Conservation (phyloP, 1,140 invertebrate species). For the Aporrectodea caliginosa region DNA sequence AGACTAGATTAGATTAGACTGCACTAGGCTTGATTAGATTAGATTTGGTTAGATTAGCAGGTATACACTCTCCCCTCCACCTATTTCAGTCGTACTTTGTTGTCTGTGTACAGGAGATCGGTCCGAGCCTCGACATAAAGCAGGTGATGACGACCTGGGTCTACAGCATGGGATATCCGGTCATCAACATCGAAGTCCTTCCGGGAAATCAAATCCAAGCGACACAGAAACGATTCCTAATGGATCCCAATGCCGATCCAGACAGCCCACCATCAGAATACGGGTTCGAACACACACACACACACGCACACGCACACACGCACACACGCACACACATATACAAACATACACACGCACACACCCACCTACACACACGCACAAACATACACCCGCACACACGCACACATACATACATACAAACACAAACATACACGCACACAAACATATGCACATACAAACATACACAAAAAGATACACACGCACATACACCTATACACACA, state of each 20-base stretch:
- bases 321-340: too few relatives aligned
- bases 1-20: slow-evolving; percentile 19
- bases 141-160: slow-evolving; percentile 56
- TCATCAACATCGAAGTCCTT: slow-evolving; percentile 40
- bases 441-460: too few relatives aligned
- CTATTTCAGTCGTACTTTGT: slow-evolving; percentile 41
- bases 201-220: slow-evolving; percentile 54
- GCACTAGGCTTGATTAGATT: slow-evolving; percentile 37
- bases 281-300: too few relatives aligned
- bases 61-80: slow-evolving; percentile 25
- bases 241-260: slow-evolving; percentile 37
- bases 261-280: slow-evolving; percentile 28
- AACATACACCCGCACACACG: too few relatives aligned
- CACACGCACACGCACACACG: too few relatives aligned
- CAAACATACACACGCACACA: too few relatives aligned
- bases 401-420: too few relatives aligned
- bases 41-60: slow-evolving; percentile 12
- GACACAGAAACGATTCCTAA: slow-evolving; percentile 50
- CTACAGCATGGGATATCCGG: slow-evolving; percentile 51
- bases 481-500: too few relatives aligned
- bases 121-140: slow-evolving; percentile 35
- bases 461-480: too few relatives aligned
- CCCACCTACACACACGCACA: too few relatives aligned
- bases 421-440: too few relatives aligned
- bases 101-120: slow-evolving; percentile 14